phyloP scores from a whole-genome alignment of 2,888 invertebrate genomes.

The Seladonia tumulorum region DNA sequence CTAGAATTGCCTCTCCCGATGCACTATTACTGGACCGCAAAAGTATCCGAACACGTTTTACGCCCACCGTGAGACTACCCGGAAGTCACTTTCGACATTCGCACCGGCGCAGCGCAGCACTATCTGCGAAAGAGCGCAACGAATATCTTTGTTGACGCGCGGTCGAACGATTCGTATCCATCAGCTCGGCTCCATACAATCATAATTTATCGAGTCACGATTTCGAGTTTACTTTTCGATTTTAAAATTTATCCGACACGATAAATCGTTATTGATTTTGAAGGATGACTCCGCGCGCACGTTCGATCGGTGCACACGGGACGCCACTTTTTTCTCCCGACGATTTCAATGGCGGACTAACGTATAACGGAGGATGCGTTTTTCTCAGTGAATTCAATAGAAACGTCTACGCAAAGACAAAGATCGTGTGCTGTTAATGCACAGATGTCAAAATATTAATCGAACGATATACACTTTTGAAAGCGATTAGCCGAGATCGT shows the following conservation, averaged over 20 bases:
- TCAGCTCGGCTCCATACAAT: constrained; percentile 31
- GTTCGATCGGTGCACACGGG: background rate
- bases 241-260: constrained; percentile 37
- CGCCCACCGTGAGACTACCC: background rate
- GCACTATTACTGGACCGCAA: background rate
- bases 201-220: constrained; percentile 40
- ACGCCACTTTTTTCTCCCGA: background rate
- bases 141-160: constrained; percentile 43
- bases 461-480: background rate
- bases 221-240: constrained; percentile 32
- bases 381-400: background rate
- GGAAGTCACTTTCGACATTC: constrained; percentile 3
- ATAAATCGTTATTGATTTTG: constrained; percentile 42
- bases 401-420: background rate
- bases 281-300: background rate
- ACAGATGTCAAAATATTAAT: background rate
- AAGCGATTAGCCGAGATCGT: background rate
- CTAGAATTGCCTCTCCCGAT: background rate
- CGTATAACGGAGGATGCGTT: background rate
- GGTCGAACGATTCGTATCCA: constrained; percentile 11
- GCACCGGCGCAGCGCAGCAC: background rate
- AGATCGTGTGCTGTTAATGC: background rate
- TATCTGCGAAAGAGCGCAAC: constrained; percentile 23
- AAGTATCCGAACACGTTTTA: background rate
- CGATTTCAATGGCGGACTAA: background rate